Conservation (phyloP, 2,113 vertebrate genomes). For the Rhinolophus ferrumequinum region DNA sequence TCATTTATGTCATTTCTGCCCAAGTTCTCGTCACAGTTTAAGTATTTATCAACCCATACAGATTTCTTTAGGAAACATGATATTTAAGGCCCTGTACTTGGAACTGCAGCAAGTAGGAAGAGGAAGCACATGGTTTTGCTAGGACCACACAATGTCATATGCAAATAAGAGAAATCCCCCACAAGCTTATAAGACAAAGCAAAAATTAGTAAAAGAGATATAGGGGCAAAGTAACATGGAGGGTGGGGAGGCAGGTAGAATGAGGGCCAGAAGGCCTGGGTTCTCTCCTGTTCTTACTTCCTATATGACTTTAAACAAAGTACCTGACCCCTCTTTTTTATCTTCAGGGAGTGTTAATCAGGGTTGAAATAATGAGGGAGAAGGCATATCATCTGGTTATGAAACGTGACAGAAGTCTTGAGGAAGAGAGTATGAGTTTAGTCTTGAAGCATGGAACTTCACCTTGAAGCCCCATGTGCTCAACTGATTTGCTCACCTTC, state of each 20-base stretch:
- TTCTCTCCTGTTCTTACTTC: not conserved
- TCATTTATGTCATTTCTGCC: not conserved
- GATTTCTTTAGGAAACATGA: slow-evolving; percentile 1
- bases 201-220: not conserved
- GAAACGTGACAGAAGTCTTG: not conserved
- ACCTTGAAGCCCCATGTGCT: not conserved
- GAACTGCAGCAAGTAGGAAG: not conserved
- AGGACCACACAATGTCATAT: not conserved
- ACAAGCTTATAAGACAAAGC: not conserved
- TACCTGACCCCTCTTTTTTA: not conserved
- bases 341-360: not conserved
- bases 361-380: not conserved
- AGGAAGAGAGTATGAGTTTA: not conserved
- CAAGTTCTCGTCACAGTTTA: not conserved
- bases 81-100: not conserved
- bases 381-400: not conserved
- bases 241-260: not conserved
- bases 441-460: not conserved
- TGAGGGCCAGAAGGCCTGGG: not conserved
- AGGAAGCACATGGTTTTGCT: not conserved
- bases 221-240: not conserved
- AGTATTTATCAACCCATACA: not conserved
- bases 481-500: not conserved
- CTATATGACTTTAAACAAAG: not conserved
- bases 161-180: not conserved